A percentile compares a stretch with the other conserved stretches of the same genome.
phyloP scores from a whole-genome alignment of 2,888 invertebrate genomes.

The Dromius quadrimaculatus region DNA sequence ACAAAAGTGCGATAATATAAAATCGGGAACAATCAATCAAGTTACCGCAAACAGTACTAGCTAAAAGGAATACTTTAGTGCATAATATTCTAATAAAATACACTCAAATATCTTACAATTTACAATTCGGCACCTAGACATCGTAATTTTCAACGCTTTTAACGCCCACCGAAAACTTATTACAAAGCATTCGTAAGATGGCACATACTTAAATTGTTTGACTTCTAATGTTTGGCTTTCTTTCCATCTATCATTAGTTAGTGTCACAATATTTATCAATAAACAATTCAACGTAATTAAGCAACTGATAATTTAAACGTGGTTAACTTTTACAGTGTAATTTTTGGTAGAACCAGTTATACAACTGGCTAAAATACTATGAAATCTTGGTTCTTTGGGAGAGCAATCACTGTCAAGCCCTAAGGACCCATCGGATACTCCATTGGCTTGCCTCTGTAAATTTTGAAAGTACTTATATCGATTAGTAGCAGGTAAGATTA shows the following conservation, averaged over 20 bases:
- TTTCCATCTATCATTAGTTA: too few species aligned
- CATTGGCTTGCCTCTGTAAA: constrained; percentile 60
- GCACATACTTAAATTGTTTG: too few species aligned
- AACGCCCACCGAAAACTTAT: too few species aligned
- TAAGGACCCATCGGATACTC: constrained; percentile 57
- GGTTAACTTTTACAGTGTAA: constrained; percentile 51
- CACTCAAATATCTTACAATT: constrained; percentile 15
- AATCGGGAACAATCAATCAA: background rate
- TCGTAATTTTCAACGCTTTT: too few species aligned
- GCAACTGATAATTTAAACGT: constrained; percentile 46
- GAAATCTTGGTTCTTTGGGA: constrained; percentile 58
- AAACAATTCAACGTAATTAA: too few species aligned
- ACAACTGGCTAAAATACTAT: constrained; percentile 59
- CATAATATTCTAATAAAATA: constrained; percentile 10
- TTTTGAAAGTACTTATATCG: constrained; percentile 61
- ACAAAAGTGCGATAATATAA: constrained; percentile 15
- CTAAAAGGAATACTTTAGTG: background rate
- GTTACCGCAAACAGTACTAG: background rate
- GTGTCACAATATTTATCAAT: too few species aligned
- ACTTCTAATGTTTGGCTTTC: too few species aligned
- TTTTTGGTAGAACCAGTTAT: constrained; percentile 58
- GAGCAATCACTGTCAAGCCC: constrained; percentile 48
- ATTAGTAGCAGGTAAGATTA: constrained; percentile 63
- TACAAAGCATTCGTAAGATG: too few species aligned
- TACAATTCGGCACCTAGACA: constrained; percentile 1